phyloP scores from a whole-genome alignment of 1,140 invertebrate species.

The Euura saliciscinereae region DNA sequence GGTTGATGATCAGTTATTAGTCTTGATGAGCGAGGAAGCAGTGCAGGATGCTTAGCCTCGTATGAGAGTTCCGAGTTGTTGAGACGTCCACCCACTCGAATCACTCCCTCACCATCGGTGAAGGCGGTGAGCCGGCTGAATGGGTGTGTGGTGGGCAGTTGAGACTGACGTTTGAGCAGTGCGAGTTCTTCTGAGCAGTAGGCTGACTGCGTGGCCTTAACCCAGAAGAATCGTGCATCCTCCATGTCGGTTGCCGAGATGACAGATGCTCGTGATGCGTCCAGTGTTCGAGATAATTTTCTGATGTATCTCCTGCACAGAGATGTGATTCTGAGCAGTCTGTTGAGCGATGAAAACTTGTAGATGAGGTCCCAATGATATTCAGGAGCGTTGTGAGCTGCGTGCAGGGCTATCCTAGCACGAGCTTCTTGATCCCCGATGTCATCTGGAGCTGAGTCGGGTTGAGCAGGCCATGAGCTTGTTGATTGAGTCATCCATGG shows the following conservation, averaged over 20 bases:
- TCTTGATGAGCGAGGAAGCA: slow-evolving; percentile 22
- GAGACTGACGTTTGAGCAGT: not conserved
- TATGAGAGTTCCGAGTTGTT: slow-evolving; percentile 31
- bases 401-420: not conserved
- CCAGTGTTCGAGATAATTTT: not conserved
- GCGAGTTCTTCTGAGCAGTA: slow-evolving; percentile 1
- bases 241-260: slow-evolving; percentile 19
- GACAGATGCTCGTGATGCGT: slow-evolving; percentile 15
- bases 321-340: slow-evolving; percentile 16
- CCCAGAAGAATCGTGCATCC: slow-evolving; percentile 9
- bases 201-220: slow-evolving; percentile 12
- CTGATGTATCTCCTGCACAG: slow-evolving; percentile 15
- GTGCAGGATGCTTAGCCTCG: slow-evolving; percentile 33
- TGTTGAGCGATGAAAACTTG: too few species aligned
- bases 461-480: slow-evolving; percentile 13
- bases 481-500: slow-evolving; percentile 12
- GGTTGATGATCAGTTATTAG: slow-evolving; percentile 34
- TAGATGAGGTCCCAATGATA: slow-evolving; percentile 16
- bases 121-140: slow-evolving; percentile 14
- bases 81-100: slow-evolving; percentile 23
- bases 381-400: not conserved
- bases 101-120: not conserved
- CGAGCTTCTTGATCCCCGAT: not conserved
- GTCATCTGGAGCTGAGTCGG: not conserved
- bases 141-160: not conserved